Percentiles rank a stretch among this genome's conserved stretches.
Conservation (phyloP, 1,140 invertebrate species). For the Trinorchestia longiramus region DNA sequence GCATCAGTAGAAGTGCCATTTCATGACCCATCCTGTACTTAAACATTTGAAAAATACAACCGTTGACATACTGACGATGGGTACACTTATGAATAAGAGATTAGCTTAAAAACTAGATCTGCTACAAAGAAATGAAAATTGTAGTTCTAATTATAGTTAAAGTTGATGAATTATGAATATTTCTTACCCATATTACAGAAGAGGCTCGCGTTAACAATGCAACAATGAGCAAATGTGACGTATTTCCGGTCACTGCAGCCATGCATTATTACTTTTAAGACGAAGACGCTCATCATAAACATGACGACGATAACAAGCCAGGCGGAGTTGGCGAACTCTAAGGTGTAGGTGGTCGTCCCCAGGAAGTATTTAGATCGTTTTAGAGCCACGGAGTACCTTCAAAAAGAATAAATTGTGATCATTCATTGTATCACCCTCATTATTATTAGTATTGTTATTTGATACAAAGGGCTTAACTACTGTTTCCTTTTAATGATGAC, state of each 20-base stretch:
- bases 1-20: no score
- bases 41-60: no score
- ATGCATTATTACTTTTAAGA: neutral
- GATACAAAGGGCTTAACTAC: no score
- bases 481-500: no score
- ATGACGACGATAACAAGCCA: neutral
- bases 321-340: neutral
- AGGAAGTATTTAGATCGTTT: neutral
- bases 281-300: neutral
- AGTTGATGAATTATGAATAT: neutral
- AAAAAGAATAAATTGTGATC: neutral
- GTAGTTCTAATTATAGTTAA: no score
- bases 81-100: no score
- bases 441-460: no score
- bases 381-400: neutral
- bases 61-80: no score
- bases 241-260: neutral
- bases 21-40: no score
- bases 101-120: no score
- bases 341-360: neutral
- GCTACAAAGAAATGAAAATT: no score
- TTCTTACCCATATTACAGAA: neutral
- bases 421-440: no score
- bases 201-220: neutral
- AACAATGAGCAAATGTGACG: neutral